A percentile compares a stretch with the other conserved stretches of the same genome.
phyloP scores from a whole-genome alignment of 1,140 invertebrate species.

The Diabrotica undecimpunctata region DNA sequence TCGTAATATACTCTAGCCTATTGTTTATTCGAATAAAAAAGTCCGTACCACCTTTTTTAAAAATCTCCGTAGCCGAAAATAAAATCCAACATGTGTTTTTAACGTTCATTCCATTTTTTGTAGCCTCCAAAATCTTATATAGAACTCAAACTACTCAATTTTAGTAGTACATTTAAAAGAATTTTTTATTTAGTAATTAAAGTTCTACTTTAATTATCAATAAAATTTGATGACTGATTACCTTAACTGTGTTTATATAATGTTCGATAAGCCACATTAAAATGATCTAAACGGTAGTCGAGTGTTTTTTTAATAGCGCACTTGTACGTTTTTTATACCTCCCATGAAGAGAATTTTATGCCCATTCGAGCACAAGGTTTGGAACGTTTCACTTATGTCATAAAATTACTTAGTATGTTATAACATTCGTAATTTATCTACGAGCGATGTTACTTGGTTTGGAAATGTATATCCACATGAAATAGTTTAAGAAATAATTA shows the following conservation, averaged over 20 bases:
- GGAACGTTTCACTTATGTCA: no score
- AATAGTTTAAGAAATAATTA: no score
- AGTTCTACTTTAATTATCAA: background rate
- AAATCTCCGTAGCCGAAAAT: no score
- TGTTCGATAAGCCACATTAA: background rate
- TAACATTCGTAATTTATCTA: no score
- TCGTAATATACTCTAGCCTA: no score
- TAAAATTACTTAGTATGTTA: no score
- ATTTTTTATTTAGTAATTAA: background rate
- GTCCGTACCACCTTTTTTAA: no score
- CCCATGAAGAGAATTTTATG: background rate
- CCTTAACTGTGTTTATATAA: background rate
- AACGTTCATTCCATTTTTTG: background rate
- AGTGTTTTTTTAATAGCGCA: conserved; percentile 1
- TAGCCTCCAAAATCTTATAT: background rate
- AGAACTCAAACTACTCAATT: background rate
- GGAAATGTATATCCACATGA: no score
- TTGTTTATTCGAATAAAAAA: no score
- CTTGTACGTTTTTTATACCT: conserved; percentile 2
- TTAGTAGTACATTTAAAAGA: background rate
- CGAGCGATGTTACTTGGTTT: no score
- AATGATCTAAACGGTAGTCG: background rate
- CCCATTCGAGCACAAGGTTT: no score
- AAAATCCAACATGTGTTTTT: background rate
- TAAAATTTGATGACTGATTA: conserved; percentile 1